Evolutionary conservation across 1,140 invertebrate species (phyloP), one percentile per base, ranked within the genome.

Genomic region (honey bee (Apis mellifera)): DNA sequence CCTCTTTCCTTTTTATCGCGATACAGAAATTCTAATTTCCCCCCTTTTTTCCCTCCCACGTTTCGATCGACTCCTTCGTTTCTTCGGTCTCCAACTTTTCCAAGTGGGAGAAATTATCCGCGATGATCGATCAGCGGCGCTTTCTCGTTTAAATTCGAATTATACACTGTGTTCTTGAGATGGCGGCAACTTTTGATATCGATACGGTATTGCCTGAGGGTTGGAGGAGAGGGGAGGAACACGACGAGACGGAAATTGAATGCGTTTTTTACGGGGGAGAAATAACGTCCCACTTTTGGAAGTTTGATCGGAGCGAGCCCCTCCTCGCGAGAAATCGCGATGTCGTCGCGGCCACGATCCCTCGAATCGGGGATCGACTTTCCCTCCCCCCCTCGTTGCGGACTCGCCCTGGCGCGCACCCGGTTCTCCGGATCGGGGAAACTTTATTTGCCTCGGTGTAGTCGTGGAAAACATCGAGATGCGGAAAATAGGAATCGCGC

Each of bases 201-300:
- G 59, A n/a, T n/a, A n/a, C n/a, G 26, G 19, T 52, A 50, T 15
- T n/a, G n/a, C n/a, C 13, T 23, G 50, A 66, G 71, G 65, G 83
- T 83, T 42, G 12, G 21, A 32, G 55, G 74, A 78, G 42, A 74
- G 73, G 80, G 69, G 72, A 76, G 60, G 65, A 76, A 54, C 74
- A 57, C 50, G 86, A 57, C 50, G 86, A 32, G 32, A 87, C 90
- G 90, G 89, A 92, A 93, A 93, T 93, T 93, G 92, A 93, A 93
- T 89, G 92, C 89, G 89, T 90, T 90, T 84, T n/a, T 82, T 71
- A 85, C 80, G 81, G 82, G 83, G 77, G 87, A 89, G 90, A 91
- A 93, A 91, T 90, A 92, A 91, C 91, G 90, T 91, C 85, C 89
- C 89, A 84, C 87, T 91, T 91, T 88, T 88, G 82, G 86, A 89